These are phyloP conservation scores for Albula goreensis DNA, from an alignment of 2,113 vertebrate genomes.

Conservation along the genomic window DNA sequence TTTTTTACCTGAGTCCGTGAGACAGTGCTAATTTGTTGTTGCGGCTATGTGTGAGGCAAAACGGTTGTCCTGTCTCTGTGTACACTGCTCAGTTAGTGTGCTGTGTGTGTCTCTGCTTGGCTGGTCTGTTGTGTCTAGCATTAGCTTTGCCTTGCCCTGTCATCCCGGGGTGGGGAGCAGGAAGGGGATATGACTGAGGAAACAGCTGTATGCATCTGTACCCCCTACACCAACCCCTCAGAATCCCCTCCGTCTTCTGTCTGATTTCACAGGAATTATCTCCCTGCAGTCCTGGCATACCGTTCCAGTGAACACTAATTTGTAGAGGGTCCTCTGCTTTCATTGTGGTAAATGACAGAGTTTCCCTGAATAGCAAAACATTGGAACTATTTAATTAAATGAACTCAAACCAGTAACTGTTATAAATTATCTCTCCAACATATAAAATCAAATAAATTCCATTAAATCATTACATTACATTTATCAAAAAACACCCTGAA, in stretches of 20 bases:
- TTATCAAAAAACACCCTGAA: background rate
- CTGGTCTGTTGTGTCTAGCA: background rate
- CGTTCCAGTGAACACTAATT: slow-evolving; percentile 33
- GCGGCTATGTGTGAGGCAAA: background rate
- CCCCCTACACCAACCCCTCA: background rate
- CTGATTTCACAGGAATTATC: slow-evolving; percentile 26
- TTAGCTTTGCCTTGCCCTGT: background rate
- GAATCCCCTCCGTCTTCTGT: slow-evolving; percentile 1
- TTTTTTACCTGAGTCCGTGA: background rate
- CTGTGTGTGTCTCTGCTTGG: background rate
- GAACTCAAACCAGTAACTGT: background rate
- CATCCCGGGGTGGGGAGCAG: background rate
- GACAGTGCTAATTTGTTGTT: background rate
- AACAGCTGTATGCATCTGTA: slow-evolving; percentile 21
- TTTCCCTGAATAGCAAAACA: background rate
- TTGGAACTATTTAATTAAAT: background rate
- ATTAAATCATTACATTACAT: background rate
- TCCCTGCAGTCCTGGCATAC: slow-evolving; percentile 21
- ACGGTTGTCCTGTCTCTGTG: background rate
- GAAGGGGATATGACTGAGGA: background rate
- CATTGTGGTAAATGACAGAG: background rate
- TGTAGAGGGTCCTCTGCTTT: background rate
- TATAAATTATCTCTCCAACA: background rate
- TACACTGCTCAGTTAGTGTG: background rate
- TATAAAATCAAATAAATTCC: background rate